These are phyloP conservation scores for Phaethornis superciliosus DNA, from an alignment of 2,113 vertebrate species.

Conservation along the genomic window DNA sequence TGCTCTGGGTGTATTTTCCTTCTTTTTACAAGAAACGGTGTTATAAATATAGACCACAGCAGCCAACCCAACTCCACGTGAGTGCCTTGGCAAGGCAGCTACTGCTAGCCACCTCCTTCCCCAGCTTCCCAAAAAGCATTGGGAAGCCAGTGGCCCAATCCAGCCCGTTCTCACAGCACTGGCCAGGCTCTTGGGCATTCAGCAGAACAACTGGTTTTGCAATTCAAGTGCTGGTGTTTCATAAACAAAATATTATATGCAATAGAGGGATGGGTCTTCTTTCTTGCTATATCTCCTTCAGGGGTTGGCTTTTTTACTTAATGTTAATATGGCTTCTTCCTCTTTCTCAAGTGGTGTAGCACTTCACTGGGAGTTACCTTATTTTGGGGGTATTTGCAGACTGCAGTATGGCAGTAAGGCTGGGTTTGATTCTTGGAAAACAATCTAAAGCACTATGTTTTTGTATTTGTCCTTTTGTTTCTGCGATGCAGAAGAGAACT, in stretches of 20 bases:
- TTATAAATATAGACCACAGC: neutral
- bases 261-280: neutral
- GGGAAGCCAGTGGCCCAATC: conserved; percentile 44
- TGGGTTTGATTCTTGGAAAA: neutral
- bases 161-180: conserved; percentile 28
- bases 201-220: conserved; percentile 20
- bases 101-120: conserved; percentile 20
- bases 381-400: neutral
- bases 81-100: conserved; percentile 47
- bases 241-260: neutral
- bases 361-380: neutral
- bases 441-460: neutral
- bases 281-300: neutral
- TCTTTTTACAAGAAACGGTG: neutral
- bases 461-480: neutral
- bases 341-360: neutral
- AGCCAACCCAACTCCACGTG: neutral
- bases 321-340: neutral
- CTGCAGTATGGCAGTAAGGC: neutral
- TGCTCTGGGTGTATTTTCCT: neutral
- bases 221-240: neutral
- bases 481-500: neutral
- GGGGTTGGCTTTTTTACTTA: neutral
- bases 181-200: neutral
- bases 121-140: conserved; percentile 9